These are phyloP conservation scores for Lamellibrachia columna DNA, from an alignment of 2,888 invertebrate genomes.

Conservation along the genomic window DNA sequence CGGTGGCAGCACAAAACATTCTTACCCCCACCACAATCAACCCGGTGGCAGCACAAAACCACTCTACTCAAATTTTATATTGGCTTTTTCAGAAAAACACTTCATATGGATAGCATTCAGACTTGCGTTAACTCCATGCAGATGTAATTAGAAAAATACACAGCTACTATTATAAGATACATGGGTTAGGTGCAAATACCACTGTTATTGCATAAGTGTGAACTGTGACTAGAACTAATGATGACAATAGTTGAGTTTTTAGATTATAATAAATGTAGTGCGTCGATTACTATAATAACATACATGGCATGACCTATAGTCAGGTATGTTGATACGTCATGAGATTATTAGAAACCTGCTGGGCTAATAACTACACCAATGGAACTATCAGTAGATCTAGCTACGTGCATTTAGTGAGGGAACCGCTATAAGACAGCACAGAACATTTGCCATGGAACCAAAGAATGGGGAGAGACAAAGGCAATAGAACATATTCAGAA, in stretches of 20 bases:
- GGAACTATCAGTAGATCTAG: not conserved
- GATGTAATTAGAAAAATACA: not conserved
- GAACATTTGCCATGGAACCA: not conserved
- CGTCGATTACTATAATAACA: not conserved
- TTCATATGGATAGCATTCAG: too few species aligned
- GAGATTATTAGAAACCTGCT: slow-evolving; percentile 1
- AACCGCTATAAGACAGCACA: not conserved
- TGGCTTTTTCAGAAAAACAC: too few species aligned
- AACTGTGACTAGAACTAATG: not conserved
- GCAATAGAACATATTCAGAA: not conserved
- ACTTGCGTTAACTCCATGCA: too few species aligned
- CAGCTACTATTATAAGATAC: not conserved
- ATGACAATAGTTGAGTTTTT: not conserved
- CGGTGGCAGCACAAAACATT: too few species aligned
- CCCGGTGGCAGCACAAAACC: too few species aligned
- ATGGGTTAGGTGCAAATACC: not conserved
- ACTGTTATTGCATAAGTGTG: not conserved
- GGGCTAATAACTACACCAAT: not conserved
- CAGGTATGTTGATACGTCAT: not conserved
- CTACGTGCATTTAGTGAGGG: not conserved
- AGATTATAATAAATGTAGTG: not conserved
- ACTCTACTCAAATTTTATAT: too few species aligned
- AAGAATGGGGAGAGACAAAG: not conserved
- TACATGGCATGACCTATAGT: not conserved
- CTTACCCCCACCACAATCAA: too few species aligned